A percentile compares a stretch with the other conserved stretches of the same genome.
Evolutionary conservation across 2,113 vertebrate species (phyloP).

Genomic region (Morone chrysops): DNA sequence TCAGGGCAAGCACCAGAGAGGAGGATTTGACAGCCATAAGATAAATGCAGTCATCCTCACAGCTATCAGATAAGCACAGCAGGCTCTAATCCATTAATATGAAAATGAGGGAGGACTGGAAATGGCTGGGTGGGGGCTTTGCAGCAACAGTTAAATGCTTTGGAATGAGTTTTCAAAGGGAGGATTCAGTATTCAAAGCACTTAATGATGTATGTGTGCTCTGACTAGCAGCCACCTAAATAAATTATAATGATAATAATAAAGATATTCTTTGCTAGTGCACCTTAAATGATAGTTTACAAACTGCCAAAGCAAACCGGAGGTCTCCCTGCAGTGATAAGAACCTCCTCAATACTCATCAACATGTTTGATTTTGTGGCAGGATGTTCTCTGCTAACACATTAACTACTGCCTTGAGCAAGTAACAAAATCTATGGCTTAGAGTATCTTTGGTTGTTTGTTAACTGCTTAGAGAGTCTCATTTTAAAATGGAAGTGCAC

Average conservation of each 20-base stretch:
- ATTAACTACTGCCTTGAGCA: neutral
- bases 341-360: neutral
- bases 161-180: slow-evolving; percentile 59
- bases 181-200: slow-evolving; percentile 54
- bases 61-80: slow-evolving; percentile 82
- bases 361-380: slow-evolving; percentile 20
- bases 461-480: neutral
- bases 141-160: slow-evolving; percentile 63
- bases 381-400: neutral
- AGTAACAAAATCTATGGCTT: neutral
- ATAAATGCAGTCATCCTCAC: slow-evolving; percentile 81
- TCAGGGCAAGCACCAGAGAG: slow-evolving; percentile 70
- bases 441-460: neutral
- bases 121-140: slow-evolving; percentile 57
- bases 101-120: slow-evolving; percentile 73
- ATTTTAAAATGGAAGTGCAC: neutral
- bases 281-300: slow-evolving; percentile 32
- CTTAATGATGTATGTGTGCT: slow-evolving; percentile 53
- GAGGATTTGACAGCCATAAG: slow-evolving; percentile 80
- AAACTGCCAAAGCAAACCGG: slow-evolving; percentile 12
- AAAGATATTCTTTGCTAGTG: slow-evolving; percentile 34
- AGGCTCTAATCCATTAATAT: slow-evolving; percentile 81
- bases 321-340: slow-evolving; percentile 11
- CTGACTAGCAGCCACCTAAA: slow-evolving; percentile 26
- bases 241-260: slow-evolving; percentile 38